Percentiles rank a stretch among this genome's conserved stretches.
Conservation (phyloP, 2,113 vertebrate genomes). For the Ciconia stormi region DNA sequence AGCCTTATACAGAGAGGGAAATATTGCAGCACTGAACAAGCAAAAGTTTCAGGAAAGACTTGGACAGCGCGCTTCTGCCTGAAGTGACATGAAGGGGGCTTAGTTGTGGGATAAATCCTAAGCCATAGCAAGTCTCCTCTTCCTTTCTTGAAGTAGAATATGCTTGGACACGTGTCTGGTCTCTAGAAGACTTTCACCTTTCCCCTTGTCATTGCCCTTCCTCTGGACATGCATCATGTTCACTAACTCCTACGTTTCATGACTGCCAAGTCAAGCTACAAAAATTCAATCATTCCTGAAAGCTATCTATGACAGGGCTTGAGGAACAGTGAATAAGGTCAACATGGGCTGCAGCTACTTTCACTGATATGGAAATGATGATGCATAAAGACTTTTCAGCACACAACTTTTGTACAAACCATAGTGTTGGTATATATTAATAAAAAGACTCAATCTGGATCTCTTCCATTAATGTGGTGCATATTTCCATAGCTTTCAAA, state of each 20-base stretch:
- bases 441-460: neutral
- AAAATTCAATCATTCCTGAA: neutral
- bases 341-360: neutral
- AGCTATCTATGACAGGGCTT: neutral
- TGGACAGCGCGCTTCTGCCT: neutral
- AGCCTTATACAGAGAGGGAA: neutral
- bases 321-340: neutral
- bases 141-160: neutral
- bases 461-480: neutral
- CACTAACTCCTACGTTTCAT: neutral
- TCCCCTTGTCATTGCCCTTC: neutral
- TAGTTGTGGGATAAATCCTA: neutral
- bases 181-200: neutral
- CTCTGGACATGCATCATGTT: neutral
- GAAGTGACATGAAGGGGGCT: fast-evolving
- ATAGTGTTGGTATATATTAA: neutral
- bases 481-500: neutral
- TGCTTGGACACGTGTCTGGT: neutral
- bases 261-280: neutral
- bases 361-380: neutral
- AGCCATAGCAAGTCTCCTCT: neutral
- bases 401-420: neutral
- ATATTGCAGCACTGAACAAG: neutral
- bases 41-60: neutral
- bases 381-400: neutral